phyloP scores from a whole-genome alignment of 2,113 vertebrate genomes.

The Dasyprocta punctata region DNA sequence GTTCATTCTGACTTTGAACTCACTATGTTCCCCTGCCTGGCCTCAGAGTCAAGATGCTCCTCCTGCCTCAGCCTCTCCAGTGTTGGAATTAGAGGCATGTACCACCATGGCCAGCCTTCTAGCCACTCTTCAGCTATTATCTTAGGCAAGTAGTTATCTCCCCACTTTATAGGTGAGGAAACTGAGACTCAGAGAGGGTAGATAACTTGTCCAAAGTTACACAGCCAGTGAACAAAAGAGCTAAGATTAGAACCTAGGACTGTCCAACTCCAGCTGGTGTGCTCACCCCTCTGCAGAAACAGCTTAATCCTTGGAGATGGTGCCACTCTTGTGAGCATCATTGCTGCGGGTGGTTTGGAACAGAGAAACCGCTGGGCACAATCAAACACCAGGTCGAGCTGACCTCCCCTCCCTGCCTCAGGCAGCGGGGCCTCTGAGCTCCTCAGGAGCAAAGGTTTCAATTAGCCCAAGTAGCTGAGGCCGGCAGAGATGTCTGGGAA shows the following conservation, averaged over 20 bases:
- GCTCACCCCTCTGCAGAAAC: neutral
- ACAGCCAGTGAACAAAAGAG: neutral
- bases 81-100: neutral
- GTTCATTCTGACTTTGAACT: neutral
- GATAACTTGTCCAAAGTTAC: neutral
- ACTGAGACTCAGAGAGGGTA: neutral
- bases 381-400: conserved; percentile 15
- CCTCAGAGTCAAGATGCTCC: neutral
- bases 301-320: neutral
- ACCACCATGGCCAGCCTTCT: neutral
- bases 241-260: neutral
- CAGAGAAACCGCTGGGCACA: neutral
- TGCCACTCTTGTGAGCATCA: neutral
- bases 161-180: neutral
- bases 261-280: neutral
- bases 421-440: conserved; percentile 32
- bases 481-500: neutral
- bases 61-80: neutral
- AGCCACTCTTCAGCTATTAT: neutral
- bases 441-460: neutral
- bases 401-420: conserved; percentile 20
- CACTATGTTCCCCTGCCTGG: neutral
- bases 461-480: neutral
- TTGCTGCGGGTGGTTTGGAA: conserved; percentile 1
- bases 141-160: neutral